phyloP scores from a whole-genome alignment of 2,797 vertebrate genomes.

The Scolopax bukidnonensis region DNA sequence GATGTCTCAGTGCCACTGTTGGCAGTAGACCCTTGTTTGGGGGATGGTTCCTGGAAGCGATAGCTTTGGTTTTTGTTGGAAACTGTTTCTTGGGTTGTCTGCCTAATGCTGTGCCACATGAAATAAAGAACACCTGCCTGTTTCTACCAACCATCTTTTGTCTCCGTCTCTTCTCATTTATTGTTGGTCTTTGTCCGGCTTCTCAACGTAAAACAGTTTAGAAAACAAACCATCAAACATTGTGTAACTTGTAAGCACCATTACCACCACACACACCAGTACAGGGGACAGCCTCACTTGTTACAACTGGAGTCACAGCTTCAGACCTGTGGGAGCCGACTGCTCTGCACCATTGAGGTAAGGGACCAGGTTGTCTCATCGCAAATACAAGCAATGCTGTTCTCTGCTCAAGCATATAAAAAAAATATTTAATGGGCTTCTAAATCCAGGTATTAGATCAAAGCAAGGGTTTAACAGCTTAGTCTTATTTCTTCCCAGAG shows the following conservation, averaged over 20 bases:
- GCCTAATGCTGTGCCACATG: constrained; percentile 71
- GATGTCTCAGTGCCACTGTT: constrained; percentile 36
- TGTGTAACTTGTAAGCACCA: background rate
- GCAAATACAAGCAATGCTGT: background rate
- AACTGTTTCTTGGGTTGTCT: constrained; percentile 70
- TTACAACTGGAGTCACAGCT: background rate
- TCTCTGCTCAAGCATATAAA: background rate
- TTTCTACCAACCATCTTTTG: constrained; percentile 66
- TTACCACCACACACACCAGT: background rate
- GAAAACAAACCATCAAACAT: background rate
- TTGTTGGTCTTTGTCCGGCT: background rate
- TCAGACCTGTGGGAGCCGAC: background rate
- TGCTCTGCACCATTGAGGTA: background rate
- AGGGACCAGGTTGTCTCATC: background rate
- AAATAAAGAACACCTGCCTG: constrained; percentile 76
- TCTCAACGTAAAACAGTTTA: background rate
- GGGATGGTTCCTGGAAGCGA: constrained; percentile 30
- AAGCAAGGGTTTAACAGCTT: background rate
- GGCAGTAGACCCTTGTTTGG: constrained; percentile 36
- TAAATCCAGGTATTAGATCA: background rate
- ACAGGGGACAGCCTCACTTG: background rate
- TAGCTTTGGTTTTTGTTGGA: constrained; percentile 63
- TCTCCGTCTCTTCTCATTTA: constrained; percentile 47
- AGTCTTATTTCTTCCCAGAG: background rate
- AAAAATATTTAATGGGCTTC: background rate